Conservation (phyloP, 1,140 invertebrate genomes). For the Nasonia vitripennis region DNA sequence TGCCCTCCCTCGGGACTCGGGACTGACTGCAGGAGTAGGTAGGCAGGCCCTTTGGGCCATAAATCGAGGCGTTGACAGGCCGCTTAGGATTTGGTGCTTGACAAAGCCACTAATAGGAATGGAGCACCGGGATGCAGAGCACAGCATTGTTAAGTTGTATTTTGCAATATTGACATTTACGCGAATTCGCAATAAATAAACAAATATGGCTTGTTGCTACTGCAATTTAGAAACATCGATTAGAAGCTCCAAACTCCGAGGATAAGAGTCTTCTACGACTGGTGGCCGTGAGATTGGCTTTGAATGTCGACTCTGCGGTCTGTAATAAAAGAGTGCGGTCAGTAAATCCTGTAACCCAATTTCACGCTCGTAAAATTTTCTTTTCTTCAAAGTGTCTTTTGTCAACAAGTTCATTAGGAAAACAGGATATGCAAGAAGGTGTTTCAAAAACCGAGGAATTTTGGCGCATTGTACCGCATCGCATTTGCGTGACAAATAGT, state of each 20-base stretch:
- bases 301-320: background rate
- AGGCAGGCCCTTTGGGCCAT: background rate
- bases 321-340: conserved; percentile 14
- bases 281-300: background rate
- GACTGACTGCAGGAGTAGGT: background rate
- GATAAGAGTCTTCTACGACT: background rate
- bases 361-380: conserved; percentile 45
- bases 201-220: background rate
- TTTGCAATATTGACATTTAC: background rate
- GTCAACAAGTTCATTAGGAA: conserved; percentile 50
- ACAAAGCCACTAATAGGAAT: background rate
- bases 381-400: conserved; percentile 54
- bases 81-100: background rate
- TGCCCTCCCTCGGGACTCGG: background rate
- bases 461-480: background rate
- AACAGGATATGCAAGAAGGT: conserved; percentile 41
- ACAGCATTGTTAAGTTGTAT: background rate
- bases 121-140: background rate
- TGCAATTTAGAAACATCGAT: background rate
- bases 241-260: background rate
- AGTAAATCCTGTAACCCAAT: conserved; percentile 32
- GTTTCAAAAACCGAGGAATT: background rate
- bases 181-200: background rate
- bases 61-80: background rate
- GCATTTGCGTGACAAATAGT: background rate